Base-by-base conservation (phyloP, 2,113 vertebrate species). In the Lucifuga dentata region DNA sequence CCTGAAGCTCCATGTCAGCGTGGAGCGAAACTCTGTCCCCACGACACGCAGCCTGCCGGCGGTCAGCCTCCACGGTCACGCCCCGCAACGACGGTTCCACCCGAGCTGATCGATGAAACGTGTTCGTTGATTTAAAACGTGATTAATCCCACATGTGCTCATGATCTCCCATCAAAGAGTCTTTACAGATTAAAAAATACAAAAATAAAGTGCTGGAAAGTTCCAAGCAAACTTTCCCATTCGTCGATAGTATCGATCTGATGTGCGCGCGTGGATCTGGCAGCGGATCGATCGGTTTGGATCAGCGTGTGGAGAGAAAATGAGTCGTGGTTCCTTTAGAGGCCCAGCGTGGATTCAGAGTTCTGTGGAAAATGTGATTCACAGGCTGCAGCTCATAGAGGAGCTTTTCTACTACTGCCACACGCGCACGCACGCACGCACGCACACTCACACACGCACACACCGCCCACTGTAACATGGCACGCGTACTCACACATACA, bases 291-390 rank as follows among this genome's bases (percentile, higher is more conserved):
- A 33, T 40, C 32, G 36, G 44, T 11, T 11, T 21, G 32, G 29
- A n/a, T 23, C 8, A 35, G 10, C 2, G 8, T 35, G 33, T 35
- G 8, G 33, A 11, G 51, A 62, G 45, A 33, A 23, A 1, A 32
- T 13, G 11, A 3, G 33, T 13, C 21, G 63, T 40, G 32, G 39
- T 45, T 58, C 51, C 52, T 67, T 13, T 19, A 49, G 45, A 56
- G 66, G 64, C 68, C 74, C 64, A 24, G 58, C 23, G 61, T 49
- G 23, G 51, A 76, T 55, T 17, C 11, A 20, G 60, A 55, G 76
- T 26, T 40, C 17, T 72, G 75, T 53, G 89, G 89, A 90, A 90
- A 90, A 88, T 79, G 78, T 90, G 87, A 90, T 90, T 89, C 89
- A 89, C 73, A 53, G 67, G 69, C 65, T n/a, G n/a, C n/a, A 24